Conservation (phyloP, 2,797 vertebrate species). For the Megaceryle alcyon region DNA sequence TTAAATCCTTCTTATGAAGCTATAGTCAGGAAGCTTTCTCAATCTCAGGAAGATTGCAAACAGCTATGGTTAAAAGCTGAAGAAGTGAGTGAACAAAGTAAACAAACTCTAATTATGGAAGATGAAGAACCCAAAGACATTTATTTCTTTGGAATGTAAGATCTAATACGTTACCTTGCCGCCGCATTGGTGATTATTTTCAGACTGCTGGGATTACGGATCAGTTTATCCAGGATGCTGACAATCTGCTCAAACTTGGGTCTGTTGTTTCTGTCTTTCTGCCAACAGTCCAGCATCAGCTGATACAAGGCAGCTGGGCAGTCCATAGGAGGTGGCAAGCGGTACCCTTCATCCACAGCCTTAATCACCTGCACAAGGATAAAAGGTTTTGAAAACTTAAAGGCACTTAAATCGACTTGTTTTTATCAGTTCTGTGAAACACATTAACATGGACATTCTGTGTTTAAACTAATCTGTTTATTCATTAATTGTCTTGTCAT, state of each 20-base stretch:
- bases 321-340: slow-evolving; percentile 97
- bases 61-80: background rate
- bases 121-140: background rate
- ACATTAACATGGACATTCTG: background rate
- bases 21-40: background rate
- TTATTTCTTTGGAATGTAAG: background rate
- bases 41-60: background rate
- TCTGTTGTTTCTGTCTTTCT: slow-evolving; percentile 97
- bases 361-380: slow-evolving; percentile 91
- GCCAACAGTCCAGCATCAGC: slow-evolving; percentile 99
- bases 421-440: slow-evolving; percentile 7
- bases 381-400: slow-evolving; percentile 40
- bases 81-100: background rate
- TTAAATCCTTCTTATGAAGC: background rate
- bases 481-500: slow-evolving; percentile 31
- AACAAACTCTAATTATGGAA: background rate
- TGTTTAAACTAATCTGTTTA: slow-evolving; percentile 58
- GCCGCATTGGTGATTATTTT: slow-evolving; percentile 95
- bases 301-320: slow-evolving; percentile 97
- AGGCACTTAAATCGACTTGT: background rate
- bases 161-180: slow-evolving; percentile 85
- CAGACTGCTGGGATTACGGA: slow-evolving; percentile 94
- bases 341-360: slow-evolving; percentile 97
- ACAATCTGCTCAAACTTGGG: slow-evolving; percentile 99
- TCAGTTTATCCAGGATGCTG: slow-evolving; percentile 97